Base-by-base conservation (phyloP, 2,888 invertebrate species). In the Stenolophus ochropezus region DNA sequence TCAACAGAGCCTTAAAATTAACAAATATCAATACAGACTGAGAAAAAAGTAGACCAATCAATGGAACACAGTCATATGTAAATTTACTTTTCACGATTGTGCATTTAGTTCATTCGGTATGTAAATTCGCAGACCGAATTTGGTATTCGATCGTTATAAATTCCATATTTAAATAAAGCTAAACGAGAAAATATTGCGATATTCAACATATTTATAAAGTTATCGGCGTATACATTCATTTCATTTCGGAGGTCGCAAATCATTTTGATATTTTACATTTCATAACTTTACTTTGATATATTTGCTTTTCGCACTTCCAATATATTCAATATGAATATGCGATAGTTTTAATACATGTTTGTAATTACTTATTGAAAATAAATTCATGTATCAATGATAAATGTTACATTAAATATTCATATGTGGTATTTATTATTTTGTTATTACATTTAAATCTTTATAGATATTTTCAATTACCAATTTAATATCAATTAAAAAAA, bases 111-210 rank as follows among this genome's bases (percentile, higher is more conserved):
- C 56, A 56, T 56, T 56, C 21, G 4, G 21, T 56, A 56, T 56
- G 56, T 11, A 21, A 56, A 56, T 56, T 56, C 21, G 8, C 18
- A 18, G 56, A 56, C 21, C 20, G 56, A 56, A 56, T 56, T 56
- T 11, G 56, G 20, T 20, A 20, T 56, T 56, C 56, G 20, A 56
- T 56, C 56, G 56, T 21, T 56, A 16, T 56, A 18, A 56, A 56
- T 56, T 56, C 21, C 56, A 56, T 56, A 56, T 56, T 21, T 56
- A 56, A 56, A 21, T 56, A 18, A 56, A 53, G 56, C 56, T 21
- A 56, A 56, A 56, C 18, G 20, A 56, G 21, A 56, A 56, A 56
- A 53, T 53, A 53, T 53, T 53, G 53, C 53, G 51, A 16, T 16
- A 16, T 51, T 16, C 18, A 51, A 51, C 51, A 51, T 51, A 51